Base-by-base conservation (phyloP, 1,140 invertebrate species). In the Wasmannia auropunctata region DNA sequence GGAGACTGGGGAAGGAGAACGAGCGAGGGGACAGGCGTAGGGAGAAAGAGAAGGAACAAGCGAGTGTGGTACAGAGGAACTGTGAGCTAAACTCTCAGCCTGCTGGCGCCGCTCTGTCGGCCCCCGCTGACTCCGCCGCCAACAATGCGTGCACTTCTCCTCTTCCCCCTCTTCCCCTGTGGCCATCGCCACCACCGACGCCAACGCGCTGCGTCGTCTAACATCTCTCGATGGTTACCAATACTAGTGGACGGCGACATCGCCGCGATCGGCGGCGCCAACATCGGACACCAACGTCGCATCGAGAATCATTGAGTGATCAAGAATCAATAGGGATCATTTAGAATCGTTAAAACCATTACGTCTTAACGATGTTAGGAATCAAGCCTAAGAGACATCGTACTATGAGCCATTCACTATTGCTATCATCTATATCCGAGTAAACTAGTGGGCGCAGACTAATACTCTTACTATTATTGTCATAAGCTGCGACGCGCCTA, bases 61-160 rank as follows among this genome's bases (percentile, higher is more conserved):
- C 40, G 79, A 87, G 51, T 75, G 86, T 75, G 86, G 56, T 62
- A 72, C 70, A 76, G 86, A 90, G 86, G 89, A 85, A 86, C 86
- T 67, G 79, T 74, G 83, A 88, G 85, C 90, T 86, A 91, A 91
- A 92, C 92, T 92, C 90, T 91, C 84, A 80, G 88, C 80, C 89
- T 87, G 86, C 91, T 94, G 93, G 93, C 93, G 93, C 93, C 93
- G 93, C 91, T 92, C 91, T 91, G 93, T 93, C 93, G 93, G 92
- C 86, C 91, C 89, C 92, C 72, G 89, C 87, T 89, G 90, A 90
- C 89, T 91, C 88, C 86, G 83, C 90, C 88, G 86, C 90, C 91
- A 92, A 92, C 91, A 91, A 92, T 91, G 87, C 87, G 87, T 88
- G 85, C 88, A 88, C 60, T 76, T 84, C 75, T 72, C 65, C 86